Evolutionary conservation across 2,797 vertebrate genomes (phyloP), one percentile per base, ranked within the genome.

Genomic region (Phataginus tricuspis): DNA sequence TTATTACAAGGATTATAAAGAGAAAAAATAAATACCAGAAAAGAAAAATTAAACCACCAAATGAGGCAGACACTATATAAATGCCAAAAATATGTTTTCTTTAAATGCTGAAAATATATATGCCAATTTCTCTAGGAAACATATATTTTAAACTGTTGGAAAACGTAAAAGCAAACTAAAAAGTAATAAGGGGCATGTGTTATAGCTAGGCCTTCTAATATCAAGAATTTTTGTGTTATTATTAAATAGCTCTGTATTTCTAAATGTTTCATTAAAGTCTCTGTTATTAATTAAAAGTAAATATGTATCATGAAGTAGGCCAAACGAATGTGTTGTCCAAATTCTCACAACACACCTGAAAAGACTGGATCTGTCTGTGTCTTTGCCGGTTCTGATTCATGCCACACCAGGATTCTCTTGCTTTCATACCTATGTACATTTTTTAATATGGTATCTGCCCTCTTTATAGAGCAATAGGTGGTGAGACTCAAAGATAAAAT

Each of bases 31-130:
- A 93, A 93, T 74, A 31, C 74, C 78, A 96, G 78, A 45, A 68
- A 74, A 88, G 57, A 86, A 88, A 95, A 95, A 49, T 55, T 77
- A 89, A 87, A 92, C 18, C 37, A 55, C 59, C 88, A 92, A 92
- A 80, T 49, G 53, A 96, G 68, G 90, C 29, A 87, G 29, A 93
- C 86, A 64, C 53, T 55, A 37, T 51, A 77, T 74, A 45, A 92
- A 88, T 61, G 74, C 72, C 94, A 95, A 88, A 95, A 96, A 82
- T 86, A 84, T 69, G 42, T 90, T 90, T 93, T 82, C 72, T 97
- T 92, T 86, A 94, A 94, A 92, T 19, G 3, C 82, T 89, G 68
- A 88, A 96, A 94, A 96, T 94, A 95, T 93, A 92, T 1, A 1
- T 92, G 75, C 64, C 5, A 51, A 92, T 77, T 93, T 92, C 85